Evolutionary conservation across 2,113 vertebrate genomes (phyloP), one percentile per base, ranked within the genome.

Genomic region (Takifugu bimaculatus): DNA sequence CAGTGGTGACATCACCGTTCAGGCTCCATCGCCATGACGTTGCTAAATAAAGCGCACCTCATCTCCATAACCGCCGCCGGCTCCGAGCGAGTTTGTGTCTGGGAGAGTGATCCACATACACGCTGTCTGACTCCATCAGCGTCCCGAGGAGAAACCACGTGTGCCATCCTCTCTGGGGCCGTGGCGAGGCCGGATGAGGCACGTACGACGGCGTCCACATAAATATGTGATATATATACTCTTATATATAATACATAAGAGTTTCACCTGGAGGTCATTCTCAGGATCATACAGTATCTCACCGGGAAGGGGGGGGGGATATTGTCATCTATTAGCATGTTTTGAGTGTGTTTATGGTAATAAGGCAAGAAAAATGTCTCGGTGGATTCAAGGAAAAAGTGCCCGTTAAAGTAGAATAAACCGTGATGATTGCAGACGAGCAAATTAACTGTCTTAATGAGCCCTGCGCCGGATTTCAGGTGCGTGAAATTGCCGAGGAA

Each of bases 1-100:
- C 57, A n/a, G 13, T 14, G 10, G 53, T 83, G 72, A 80, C 59
- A 43, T 71, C 65, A 69, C n/a, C 3, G n/a, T 67, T 66, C 55
- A n/a, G 57, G 50, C 50, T 55, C 57, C 55, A 4, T 71, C 75
- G 9, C 27, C 32, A 51, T 54, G 76, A 55, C 43, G 53, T 35
- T 57, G 65, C 71, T 82, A 80, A 81, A 85, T 79, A 79, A 80
- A 82, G 80, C 43, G 0, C 72, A 65, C 59, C 77, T 70, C 66
- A 82, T 85, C 75, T 79, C 70, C 77, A 78, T 77, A 74, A 69
- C 73, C 79, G 76, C 73, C 55, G 10, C 68, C 71, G 71, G 80
- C 75, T 50, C 52, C 6, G 54, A 42, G 58, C 7, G 51, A 65
- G 72, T 51, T 71, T 66, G 66, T 60, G 60, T 83, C 74, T 66